phyloP scores from a whole-genome alignment of 2,888 invertebrate genomes.

The Acrobasis repandana region DNA sequence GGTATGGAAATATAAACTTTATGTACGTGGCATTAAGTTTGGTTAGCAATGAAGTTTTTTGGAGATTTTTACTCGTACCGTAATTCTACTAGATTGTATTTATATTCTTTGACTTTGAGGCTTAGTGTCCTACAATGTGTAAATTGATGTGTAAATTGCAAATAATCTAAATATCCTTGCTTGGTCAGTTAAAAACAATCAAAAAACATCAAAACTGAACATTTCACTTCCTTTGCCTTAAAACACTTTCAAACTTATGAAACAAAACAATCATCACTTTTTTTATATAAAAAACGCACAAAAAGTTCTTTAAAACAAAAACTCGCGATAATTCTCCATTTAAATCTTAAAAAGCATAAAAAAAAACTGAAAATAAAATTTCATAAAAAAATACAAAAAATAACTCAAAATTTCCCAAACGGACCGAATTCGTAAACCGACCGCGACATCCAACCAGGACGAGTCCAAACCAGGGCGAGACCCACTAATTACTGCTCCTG shows the following conservation, averaged over 20 bases:
- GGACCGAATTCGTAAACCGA: constrained; percentile 9
- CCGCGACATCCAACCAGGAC: constrained; percentile 17
- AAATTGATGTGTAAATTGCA: too few species aligned
- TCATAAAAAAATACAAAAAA: not conserved
- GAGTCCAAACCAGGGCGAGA: not conserved
- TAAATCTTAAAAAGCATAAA: not conserved
- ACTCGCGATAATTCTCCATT: not conserved
- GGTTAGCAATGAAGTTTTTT: too few species aligned
- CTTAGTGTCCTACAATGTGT: too few species aligned
- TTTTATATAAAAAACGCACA: not conserved
- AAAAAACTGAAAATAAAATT: too few species aligned
- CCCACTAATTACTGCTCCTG: constrained; percentile 26
- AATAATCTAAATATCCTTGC: too few species aligned
- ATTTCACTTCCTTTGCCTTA: constrained; percentile 12
- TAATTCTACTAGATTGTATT: too few species aligned
- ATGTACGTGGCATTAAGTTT: too few species aligned
- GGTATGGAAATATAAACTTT: too few species aligned
- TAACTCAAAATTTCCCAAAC: not conserved
- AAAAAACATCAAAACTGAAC: not conserved
- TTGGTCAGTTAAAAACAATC: too few species aligned
- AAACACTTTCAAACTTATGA: not conserved
- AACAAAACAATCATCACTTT: not conserved
- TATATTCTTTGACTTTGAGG: too few species aligned
- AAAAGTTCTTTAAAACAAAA: not conserved
- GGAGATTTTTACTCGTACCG: too few species aligned